Conservation (phyloP, 2,797 vertebrate genomes). For the Neopelma chrysocephalum region DNA sequence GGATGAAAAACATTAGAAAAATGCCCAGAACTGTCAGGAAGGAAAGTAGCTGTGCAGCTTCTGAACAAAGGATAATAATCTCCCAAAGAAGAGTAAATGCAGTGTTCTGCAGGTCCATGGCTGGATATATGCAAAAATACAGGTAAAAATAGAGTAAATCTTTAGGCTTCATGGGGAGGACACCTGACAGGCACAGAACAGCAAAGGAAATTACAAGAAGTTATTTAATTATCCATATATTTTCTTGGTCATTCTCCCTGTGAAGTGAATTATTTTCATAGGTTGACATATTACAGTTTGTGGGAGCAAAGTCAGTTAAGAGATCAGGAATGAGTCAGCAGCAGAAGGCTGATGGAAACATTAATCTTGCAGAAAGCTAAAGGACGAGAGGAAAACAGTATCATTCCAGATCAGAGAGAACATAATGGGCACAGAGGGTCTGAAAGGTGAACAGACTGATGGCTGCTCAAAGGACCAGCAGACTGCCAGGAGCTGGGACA, state of each 20-base stretch:
- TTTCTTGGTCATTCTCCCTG: neutral
- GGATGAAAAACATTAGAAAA: conserved; percentile 25
- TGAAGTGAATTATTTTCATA: neutral
- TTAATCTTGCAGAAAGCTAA: conserved; percentile 45
- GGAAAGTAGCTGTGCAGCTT: neutral
- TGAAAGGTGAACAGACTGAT: neutral
- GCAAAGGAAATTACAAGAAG: neutral
- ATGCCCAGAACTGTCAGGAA: neutral
- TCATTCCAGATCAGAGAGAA: conserved; percentile 24
- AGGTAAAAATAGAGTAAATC: neutral
- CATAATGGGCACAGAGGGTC: conserved; percentile 22
- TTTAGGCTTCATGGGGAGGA: neutral
- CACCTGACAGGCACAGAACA: neutral
- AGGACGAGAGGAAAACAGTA: conserved; percentile 11
- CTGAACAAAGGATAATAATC: neutral
- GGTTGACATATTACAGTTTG: conserved; percentile 19
- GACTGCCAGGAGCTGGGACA: neutral
- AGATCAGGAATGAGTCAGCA: conserved; percentile 58
- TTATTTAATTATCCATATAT: conserved; percentile 4
- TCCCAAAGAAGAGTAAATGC: neutral
- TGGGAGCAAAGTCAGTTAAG: conserved; percentile 23
- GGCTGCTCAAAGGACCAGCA: neutral
- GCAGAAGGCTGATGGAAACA: conserved; percentile 4
- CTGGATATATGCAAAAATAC: neutral
- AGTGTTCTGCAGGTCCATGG: neutral